phyloP scores from a whole-genome alignment of 2,888 invertebrate species.

The Bellardia bayeri region DNA sequence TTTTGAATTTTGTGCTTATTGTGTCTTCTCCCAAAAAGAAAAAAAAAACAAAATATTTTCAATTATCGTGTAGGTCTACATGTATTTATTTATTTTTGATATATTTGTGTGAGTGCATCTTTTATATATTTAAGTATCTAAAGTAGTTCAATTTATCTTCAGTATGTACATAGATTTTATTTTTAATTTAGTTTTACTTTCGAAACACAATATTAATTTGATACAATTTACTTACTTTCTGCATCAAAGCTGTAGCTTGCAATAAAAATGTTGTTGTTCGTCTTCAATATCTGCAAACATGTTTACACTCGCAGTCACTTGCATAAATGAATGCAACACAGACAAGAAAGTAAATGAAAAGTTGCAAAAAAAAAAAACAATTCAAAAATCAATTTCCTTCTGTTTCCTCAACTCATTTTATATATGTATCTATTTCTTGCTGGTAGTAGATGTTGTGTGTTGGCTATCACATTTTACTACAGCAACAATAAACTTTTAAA shows the following conservation, averaged over 20 bases:
- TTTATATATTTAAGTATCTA: neutral
- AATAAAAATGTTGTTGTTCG: conserved; percentile 23
- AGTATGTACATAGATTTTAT: conserved; percentile 39
- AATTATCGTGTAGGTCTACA: conserved; percentile 12
- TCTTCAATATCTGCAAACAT: neutral
- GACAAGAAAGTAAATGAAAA: conserved; percentile 50
- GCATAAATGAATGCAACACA: conserved; percentile 17
- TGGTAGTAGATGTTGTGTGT: conserved; percentile 9
- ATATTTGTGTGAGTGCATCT: neutral
- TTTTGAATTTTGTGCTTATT: neutral
- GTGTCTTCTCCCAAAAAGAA: neutral
- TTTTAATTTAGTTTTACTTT: conserved; percentile 58
- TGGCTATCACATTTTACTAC: conserved; percentile 6
- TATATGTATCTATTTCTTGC: neutral
- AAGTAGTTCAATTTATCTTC: conserved; percentile 55
- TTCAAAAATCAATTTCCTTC: conserved; percentile 69
- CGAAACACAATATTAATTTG: conserved; percentile 59
- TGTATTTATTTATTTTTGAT: conserved; percentile 28
- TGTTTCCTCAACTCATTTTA: conserved; percentile 47
- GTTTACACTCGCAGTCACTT: neutral
- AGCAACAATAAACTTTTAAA: conserved; percentile 42
- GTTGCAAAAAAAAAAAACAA: conserved; percentile 22
- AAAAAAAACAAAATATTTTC: neutral
- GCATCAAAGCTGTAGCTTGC: conserved; percentile 42
- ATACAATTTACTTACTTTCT: conserved; percentile 57